Percentiles rank a stretch among this genome's conserved stretches.
Conservation (phyloP, 2,888 invertebrate genomes). For the Patella depressa region DNA sequence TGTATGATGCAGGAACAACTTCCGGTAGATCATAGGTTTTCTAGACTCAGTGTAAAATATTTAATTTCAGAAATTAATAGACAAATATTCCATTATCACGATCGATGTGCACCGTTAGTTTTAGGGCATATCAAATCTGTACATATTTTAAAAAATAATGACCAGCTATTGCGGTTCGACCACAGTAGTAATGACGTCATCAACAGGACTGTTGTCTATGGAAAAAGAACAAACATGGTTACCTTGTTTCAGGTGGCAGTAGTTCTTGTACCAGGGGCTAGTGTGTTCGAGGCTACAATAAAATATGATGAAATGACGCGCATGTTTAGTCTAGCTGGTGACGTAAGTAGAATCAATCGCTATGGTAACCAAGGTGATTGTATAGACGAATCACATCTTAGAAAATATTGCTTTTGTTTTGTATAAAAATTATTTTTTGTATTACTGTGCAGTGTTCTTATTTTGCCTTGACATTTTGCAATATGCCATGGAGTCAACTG, state of each 20-base stretch:
- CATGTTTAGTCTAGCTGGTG: slow-evolving; percentile 76
- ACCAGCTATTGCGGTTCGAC: slow-evolving; percentile 44
- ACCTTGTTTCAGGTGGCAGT: slow-evolving; percentile 76
- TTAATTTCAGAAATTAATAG: slow-evolving; percentile 80
- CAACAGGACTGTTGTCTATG: slow-evolving; percentile 43
- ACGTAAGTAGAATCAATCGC: slow-evolving; percentile 72
- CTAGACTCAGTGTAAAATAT: slow-evolving; percentile 76
- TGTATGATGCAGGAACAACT: slow-evolving; percentile 45
- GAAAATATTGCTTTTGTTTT: slow-evolving; percentile 70
- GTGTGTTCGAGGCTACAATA: slow-evolving; percentile 85
- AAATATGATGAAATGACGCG: slow-evolving; percentile 69
- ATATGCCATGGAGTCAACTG: too few species aligned
- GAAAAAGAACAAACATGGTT: slow-evolving; percentile 39
- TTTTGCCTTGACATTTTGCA: too few species aligned
- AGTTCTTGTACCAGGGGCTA: slow-evolving; percentile 79
- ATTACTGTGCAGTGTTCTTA: too few species aligned
- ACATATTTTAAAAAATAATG: slow-evolving; percentile 64
- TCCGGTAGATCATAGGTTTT: slow-evolving; percentile 71
- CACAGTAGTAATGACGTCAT: slow-evolving; percentile 68
- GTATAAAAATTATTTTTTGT: not conserved
- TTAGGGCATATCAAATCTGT: slow-evolving; percentile 80
- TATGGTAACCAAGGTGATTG: slow-evolving; percentile 71
- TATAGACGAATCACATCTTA: slow-evolving; percentile 55
- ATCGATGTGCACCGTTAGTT: slow-evolving; percentile 72
- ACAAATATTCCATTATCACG: slow-evolving; percentile 72